Conservation (phyloP, 2,888 invertebrate genomes). For the Euspilapteryx auroguttella region DNA sequence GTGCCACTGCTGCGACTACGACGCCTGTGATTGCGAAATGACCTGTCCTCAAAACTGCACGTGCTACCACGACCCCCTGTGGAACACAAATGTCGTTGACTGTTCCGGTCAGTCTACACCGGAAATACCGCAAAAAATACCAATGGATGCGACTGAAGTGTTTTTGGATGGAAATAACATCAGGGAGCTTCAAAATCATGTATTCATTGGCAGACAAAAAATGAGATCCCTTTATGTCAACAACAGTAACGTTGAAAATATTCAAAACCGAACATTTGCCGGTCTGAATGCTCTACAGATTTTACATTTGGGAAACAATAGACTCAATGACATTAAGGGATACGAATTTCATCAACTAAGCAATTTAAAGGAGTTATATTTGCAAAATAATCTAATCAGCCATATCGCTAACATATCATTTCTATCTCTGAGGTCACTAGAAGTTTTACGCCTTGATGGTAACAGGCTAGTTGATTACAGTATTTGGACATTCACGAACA, state of each 20-base stretch:
- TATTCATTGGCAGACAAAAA: conserved; percentile 88
- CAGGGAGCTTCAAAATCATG: conserved; percentile 80
- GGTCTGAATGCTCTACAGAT: conserved; percentile 78
- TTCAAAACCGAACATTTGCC: conserved; percentile 90
- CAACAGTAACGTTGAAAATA: conserved; percentile 78
- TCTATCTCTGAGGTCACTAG: conserved; percentile 73
- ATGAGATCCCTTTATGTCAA: conserved; percentile 85
- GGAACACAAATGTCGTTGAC: conserved; percentile 91
- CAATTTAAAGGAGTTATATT: conserved; percentile 77
- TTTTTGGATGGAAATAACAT: conserved; percentile 91
- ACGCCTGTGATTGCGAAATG: conserved; percentile 96
- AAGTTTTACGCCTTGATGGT: conserved; percentile 80
- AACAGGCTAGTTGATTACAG: conserved; percentile 81
- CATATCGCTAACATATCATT: conserved; percentile 82
- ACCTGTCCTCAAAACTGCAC: conserved; percentile 92
- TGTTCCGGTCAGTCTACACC: conserved; percentile 79
- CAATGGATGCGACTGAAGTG: conserved; percentile 93
- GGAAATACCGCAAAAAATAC: conserved; percentile 82
- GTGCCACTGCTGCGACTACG: conserved; percentile 95
- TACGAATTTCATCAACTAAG: conserved; percentile 83
- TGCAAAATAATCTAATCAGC: conserved; percentile 82
- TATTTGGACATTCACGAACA: conserved; percentile 73
- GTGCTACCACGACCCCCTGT: conserved; percentile 92
- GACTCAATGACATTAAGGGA: conserved; percentile 75
- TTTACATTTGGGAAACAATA: conserved; percentile 85